phyloP scores from a whole-genome alignment of 2,888 invertebrate species.

The Drosophila acutilabella region DNA sequence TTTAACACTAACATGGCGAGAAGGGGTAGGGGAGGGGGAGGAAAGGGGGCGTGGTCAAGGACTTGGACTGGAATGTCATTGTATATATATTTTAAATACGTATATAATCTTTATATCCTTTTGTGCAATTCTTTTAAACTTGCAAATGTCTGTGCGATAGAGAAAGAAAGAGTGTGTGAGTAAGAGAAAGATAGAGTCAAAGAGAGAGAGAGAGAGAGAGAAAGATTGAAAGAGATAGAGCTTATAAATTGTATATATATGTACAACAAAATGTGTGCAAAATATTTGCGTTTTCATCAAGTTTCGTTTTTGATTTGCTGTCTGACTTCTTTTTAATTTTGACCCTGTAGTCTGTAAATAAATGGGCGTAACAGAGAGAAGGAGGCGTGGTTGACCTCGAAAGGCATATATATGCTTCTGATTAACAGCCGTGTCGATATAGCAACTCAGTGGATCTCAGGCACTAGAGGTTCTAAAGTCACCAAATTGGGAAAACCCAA shows the following conservation, averaged over 20 bases:
- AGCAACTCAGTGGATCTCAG: no score
- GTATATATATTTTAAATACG: background rate
- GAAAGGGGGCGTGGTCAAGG: background rate
- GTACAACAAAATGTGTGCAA: constrained; percentile 49
- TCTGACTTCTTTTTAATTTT: background rate
- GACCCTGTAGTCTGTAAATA: no score
- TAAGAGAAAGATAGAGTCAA: constrained; percentile 10
- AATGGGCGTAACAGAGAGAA: no score
- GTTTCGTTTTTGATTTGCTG: constrained; percentile 31
- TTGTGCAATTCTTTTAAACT: constrained; percentile 35
- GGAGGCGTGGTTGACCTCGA: no score
- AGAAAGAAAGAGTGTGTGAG: background rate
- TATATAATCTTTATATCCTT: background rate
- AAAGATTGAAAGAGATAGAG: constrained; percentile 11
- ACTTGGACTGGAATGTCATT: background rate
- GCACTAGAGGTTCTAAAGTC: no score
- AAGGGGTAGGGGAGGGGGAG: background rate
- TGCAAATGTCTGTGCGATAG: constrained; percentile 26
- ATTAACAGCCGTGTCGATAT: no score
- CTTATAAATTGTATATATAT: background rate
- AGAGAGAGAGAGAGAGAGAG: constrained; percentile 5
- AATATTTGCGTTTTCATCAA: constrained; percentile 49
- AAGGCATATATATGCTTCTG: no score
- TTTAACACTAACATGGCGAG: background rate
- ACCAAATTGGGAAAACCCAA: no score